Percentiles rank a stretch among this genome's conserved stretches.
phyloP scores from a whole-genome alignment of 2,113 vertebrate species.

The Phyllostomus discolor region DNA sequence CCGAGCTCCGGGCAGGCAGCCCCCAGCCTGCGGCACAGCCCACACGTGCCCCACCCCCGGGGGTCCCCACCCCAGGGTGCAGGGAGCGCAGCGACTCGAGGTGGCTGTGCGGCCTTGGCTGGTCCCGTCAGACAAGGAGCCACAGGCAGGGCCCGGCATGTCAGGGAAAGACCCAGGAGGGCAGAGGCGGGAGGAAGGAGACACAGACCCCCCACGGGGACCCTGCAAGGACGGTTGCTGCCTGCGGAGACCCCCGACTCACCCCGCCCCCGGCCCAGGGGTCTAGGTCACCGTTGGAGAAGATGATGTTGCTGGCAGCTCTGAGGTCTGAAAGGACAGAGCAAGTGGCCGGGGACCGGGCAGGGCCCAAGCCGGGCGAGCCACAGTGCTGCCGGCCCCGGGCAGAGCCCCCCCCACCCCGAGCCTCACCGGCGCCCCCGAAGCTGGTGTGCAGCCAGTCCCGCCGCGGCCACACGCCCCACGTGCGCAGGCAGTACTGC shows the following conservation, averaged over 20 bases:
- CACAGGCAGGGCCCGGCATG: accelerated
- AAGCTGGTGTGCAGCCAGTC: conserved; percentile 88
- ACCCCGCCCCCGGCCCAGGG: conserved; percentile 96
- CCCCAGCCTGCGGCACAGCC: accelerated
- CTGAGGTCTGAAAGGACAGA: conserved; percentile 81
- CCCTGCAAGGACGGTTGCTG: accelerated
- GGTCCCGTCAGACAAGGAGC: accelerated
- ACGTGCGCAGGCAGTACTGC: conserved; percentile 85
- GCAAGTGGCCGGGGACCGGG: accelerated
- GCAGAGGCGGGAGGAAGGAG: accelerated
- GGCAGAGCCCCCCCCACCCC: accelerated
- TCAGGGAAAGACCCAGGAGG: too few species aligned
- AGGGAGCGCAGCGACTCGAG: background rate
- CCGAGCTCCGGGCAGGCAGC: accelerated
- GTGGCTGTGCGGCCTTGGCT: accelerated
- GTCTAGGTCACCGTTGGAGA: conserved; percentile 96
- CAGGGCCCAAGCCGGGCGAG: background rate
- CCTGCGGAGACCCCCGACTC: conserved; percentile 30
- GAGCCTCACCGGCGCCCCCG: conserved; percentile 86
- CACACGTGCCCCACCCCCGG: background rate
- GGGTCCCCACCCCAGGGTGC: background rate
- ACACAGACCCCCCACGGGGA: accelerated
- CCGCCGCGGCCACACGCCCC: conserved; percentile 84
- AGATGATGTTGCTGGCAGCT: conserved; percentile 91
- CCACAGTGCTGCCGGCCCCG: accelerated